Conservation (phyloP, 2,888 invertebrate genomes). For the Drosophila cracens region DNA sequence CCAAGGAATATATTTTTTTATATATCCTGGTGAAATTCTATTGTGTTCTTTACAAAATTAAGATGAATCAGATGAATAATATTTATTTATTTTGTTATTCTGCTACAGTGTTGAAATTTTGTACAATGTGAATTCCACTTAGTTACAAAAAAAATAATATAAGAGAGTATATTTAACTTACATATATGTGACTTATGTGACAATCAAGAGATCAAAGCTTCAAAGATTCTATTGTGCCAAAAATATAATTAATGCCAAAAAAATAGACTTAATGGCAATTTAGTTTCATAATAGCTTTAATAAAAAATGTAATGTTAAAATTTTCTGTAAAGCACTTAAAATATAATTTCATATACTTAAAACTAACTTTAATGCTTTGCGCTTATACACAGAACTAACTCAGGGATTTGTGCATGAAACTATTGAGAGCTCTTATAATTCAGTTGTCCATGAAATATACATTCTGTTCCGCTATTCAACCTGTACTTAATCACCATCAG, state of each 20-base stretch:
- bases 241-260: background rate
- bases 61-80: background rate
- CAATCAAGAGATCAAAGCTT: background rate
- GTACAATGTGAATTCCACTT: background rate
- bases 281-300: background rate
- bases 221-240: background rate
- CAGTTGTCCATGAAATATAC: background rate
- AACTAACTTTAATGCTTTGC: background rate
- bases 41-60: background rate
- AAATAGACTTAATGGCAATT: background rate
- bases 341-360: background rate
- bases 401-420: background rate
- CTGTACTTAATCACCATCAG: background rate
- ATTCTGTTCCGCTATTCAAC: slow-evolving; percentile 1
- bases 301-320: background rate
- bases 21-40: background rate
- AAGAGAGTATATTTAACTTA: background rate
- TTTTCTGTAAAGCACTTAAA: background rate
- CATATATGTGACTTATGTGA: background rate
- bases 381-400: background rate
- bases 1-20: background rate
- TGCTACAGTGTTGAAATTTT: background rate
- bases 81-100: background rate
- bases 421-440: background rate
- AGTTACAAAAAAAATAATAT: background rate